These are phyloP conservation scores for Phalanger gymnotis DNA, from an alignment of 2,797 vertebrate genomes.

Conservation along the genomic window DNA sequence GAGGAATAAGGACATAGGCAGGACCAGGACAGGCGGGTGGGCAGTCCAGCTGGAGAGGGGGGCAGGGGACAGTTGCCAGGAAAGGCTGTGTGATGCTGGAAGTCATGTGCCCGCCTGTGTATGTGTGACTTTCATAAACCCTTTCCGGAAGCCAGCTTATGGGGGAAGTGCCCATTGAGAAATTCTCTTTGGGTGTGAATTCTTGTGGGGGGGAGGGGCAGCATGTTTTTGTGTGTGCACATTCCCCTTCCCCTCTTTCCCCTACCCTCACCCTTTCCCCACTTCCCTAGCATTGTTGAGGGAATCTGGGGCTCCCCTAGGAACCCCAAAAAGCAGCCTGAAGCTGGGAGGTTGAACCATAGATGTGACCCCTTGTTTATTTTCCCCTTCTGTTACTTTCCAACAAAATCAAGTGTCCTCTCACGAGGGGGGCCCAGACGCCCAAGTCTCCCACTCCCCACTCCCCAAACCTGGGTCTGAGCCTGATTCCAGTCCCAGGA, in stretches of 20 bases:
- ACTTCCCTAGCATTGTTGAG: not conserved
- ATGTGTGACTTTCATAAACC: conserved; percentile 61
- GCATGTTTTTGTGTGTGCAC: not conserved
- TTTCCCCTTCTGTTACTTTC: not conserved
- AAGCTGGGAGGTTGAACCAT: not conserved
- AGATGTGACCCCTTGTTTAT: not conserved
- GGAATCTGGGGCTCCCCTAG: not conserved
- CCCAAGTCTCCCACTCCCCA: not conserved
- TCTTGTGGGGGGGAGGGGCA: not conserved
- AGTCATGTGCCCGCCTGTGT: conserved; percentile 79
- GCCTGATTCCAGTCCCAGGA: not conserved
- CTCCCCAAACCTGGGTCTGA: not conserved
- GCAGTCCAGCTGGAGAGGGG: not conserved
- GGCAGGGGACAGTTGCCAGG: conserved; percentile 75
- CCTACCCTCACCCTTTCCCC: not conserved
- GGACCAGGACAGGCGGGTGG: not conserved
- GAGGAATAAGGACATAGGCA: not conserved
- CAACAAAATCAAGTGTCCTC: not conserved
- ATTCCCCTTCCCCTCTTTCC: not conserved
- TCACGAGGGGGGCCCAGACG: not conserved
- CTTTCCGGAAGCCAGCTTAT: not conserved
- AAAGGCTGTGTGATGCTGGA: conserved; percentile 83
- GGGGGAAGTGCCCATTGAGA: not conserved
- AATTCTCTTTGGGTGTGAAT: not conserved
- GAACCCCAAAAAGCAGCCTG: not conserved